These are phyloP conservation scores for Pterocles orientalis DNA, from an alignment of 2,113 vertebrate species.

Conservation along the genomic window DNA sequence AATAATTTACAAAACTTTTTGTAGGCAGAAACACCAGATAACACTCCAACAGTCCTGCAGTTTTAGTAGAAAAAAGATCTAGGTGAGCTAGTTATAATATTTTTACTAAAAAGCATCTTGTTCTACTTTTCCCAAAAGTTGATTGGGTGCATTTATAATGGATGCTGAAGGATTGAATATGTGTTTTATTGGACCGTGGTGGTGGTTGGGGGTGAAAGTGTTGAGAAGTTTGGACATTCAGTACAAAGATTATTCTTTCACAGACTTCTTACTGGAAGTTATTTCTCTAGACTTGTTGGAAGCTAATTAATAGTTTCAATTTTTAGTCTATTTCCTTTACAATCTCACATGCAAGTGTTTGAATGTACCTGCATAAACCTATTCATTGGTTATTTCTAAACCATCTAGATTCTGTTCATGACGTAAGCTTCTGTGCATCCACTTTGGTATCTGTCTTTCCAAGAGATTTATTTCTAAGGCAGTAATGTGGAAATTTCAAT, in stretches of 20 bases:
- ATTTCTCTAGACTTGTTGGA: background rate
- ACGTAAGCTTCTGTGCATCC: background rate
- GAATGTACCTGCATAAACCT: background rate
- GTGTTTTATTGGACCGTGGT: background rate
- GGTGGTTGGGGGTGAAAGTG: background rate
- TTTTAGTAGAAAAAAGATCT: background rate
- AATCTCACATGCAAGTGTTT: background rate
- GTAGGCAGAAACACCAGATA: background rate
- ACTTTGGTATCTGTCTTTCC: background rate
- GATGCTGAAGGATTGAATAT: background rate
- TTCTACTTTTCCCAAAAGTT: background rate
- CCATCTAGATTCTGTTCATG: background rate
- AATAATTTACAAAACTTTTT: background rate
- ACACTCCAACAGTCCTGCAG: background rate
- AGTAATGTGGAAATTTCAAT: background rate
- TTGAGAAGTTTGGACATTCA: background rate
- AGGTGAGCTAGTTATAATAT: background rate
- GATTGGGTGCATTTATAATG: background rate
- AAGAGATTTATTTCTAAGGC: background rate
- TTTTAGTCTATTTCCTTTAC: background rate
- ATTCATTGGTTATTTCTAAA: background rate
- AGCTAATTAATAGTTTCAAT: background rate
- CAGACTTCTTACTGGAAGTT: background rate
- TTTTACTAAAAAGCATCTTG: background rate
- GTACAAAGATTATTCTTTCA: background rate